These are phyloP conservation scores for Diadema setosum DNA, from an alignment of 35 echinoderm and acorn worm species.

Conservation along the genomic window DNA sequence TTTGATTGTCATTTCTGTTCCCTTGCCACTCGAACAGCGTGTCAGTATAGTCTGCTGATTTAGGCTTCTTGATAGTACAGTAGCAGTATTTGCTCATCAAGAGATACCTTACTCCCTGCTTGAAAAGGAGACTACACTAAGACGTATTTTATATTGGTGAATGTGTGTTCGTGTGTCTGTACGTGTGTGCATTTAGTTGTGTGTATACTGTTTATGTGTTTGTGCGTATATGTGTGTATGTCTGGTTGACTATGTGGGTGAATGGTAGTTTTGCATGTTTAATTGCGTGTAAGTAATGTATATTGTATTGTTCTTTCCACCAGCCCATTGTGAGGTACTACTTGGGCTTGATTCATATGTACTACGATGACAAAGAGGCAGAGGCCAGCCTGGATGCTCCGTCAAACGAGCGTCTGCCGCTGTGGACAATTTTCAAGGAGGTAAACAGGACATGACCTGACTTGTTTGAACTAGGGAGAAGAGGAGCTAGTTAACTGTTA, in stretches of 20 bases:
- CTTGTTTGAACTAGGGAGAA: not conserved
- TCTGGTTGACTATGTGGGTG: not conserved
- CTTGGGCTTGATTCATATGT: not conserved
- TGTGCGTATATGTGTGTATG: not conserved
- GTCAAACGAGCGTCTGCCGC: slow-evolving; percentile 5
- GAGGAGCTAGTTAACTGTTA: too few species aligned
- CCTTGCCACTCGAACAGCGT: too few species aligned
- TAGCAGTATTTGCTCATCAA: too few species aligned
- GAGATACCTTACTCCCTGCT: too few species aligned
- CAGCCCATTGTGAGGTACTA: slow-evolving; percentile 78
- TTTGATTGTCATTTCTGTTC: too few species aligned
- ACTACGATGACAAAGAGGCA: slow-evolving; percentile 8
- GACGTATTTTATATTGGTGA: too few species aligned
- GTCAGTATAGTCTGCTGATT: too few species aligned
- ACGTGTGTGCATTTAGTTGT: not conserved
- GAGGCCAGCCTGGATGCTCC: not conserved
- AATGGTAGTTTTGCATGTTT: not conserved
- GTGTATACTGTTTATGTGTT: not conserved
- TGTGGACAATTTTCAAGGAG: slow-evolving; percentile 68
- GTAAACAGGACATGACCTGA: slow-evolving; percentile 20
- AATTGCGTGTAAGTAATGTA: not conserved
- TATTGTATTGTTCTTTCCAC: not conserved
- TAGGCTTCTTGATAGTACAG: too few species aligned
- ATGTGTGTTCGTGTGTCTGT: not conserved
- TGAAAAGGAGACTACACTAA: too few species aligned